Evolutionary conservation across 2,797 vertebrate species (phyloP), one percentile per base, ranked within the genome.

Genomic region (Hyperoplus immaculatus): DNA sequence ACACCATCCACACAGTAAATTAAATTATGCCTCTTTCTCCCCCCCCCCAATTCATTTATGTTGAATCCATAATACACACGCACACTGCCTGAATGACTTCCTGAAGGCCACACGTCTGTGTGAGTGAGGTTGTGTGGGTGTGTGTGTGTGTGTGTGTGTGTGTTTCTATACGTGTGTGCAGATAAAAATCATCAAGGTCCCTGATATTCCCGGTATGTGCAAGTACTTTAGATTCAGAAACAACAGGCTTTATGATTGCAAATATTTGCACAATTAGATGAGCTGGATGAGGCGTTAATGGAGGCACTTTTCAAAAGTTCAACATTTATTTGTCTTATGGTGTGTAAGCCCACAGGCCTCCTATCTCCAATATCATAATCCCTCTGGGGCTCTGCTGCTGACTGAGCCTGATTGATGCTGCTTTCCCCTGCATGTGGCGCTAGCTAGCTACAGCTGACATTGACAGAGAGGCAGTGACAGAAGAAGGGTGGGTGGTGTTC

Each of bases 391-490:
- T 64, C 49, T 1, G 42, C 68, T 15, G 55, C 85, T 81, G 90
- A 88, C 86, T 69, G 78, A 83, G 79, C 61, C 83, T 90, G 91
- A 91, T 83, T 83, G 89, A 92, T 89, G 86, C 56, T 1, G 21
- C 58, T 45, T 78, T 77, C 53, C 49, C 72, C 71, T 75, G 70
- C 82, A 38, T 57, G 75, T 65, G 21, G 77, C 66, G 82, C 84
- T 77, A 71, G 80, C 72, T 55, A 46, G 71, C 81, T 75, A 29
- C 29, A 29, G 75, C 64, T 82, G 91, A 88, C 89, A 83, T 45
- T 91, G 88, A 92, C 83, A 71, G 81, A 89, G 80, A 81, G 89
- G 88, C 90, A 58, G 83, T 84, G 89, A 91, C 89, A 89, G 82
- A 84, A 70, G 83, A 60, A 18, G 74, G 70, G 65, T 74, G 87